Evolutionary conservation across 1,140 invertebrate genomes (phyloP).

Genomic region (Anoplolepis gracilipes): DNA sequence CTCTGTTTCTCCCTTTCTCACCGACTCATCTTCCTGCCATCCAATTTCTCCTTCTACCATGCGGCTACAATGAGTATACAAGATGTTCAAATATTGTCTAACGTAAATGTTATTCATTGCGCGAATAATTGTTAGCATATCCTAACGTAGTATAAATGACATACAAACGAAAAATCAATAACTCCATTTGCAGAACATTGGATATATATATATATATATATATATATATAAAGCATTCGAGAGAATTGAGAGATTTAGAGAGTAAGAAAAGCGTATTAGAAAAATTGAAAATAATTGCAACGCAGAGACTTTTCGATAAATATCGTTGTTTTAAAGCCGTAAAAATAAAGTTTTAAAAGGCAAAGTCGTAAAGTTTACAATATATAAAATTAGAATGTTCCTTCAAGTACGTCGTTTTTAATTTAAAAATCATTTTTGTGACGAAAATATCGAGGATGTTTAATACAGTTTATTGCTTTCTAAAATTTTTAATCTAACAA

Average conservation of each 20-base stretch:
- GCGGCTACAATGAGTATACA: constrained; percentile 40
- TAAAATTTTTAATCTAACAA: background rate
- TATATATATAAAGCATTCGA: constrained; percentile 1
- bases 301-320: background rate
- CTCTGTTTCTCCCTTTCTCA: constrained; percentile 33
- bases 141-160: background rate
- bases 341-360: background rate
- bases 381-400: background rate
- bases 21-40: constrained; percentile 58
- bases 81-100: constrained; percentile 70
- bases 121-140: constrained; percentile 28
- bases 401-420: background rate
- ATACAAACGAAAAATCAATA: constrained; percentile 6
- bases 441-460: background rate
- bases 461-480: background rate
- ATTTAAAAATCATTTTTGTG: background rate
- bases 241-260: background rate
- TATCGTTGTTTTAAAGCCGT: background rate
- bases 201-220: background rate
- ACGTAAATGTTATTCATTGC: constrained; percentile 48
- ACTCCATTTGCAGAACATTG: constrained; percentile 10
- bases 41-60: constrained; percentile 70
- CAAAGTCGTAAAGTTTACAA: background rate
- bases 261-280: background rate
- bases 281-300: constrained; percentile 8